A percentile compares a stretch with the other conserved stretches of the same genome.
Conservation (phyloP, 2,797 vertebrate genomes). For the Odontamblyopus rebecca region DNA sequence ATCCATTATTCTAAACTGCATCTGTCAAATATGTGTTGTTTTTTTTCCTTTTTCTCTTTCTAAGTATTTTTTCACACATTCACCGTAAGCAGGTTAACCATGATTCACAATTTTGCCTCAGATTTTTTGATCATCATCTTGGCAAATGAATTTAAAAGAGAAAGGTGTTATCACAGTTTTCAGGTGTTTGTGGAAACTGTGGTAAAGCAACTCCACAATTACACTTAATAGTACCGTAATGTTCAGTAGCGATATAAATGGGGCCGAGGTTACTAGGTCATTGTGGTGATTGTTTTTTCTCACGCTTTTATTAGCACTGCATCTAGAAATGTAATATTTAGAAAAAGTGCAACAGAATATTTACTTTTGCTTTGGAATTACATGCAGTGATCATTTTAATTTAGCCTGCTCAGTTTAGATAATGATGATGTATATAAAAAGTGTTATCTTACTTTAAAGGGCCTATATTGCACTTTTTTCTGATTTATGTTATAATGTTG, state of each 20-base stretch:
- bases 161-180: slow-evolving; percentile 53
- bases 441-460: too few relatives aligned
- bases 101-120: slow-evolving; percentile 14
- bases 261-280: slow-evolving; percentile 44
- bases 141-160: slow-evolving; percentile 23
- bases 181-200: slow-evolving; percentile 60
- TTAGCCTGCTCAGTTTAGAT: too few relatives aligned
- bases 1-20: too few relatives aligned
- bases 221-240: slow-evolving; percentile 44
- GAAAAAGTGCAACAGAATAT: neutral
- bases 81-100: slow-evolving; percentile 13
- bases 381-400: too few relatives aligned
- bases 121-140: slow-evolving; percentile 41
- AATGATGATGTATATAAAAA: too few relatives aligned
- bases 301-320: neutral
- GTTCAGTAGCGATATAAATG: slow-evolving; percentile 43
- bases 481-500: too few relatives aligned
- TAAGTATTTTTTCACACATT: slow-evolving; percentile 42
- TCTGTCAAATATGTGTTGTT: neutral
- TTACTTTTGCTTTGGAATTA: neutral
- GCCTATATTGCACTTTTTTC: too few relatives aligned
- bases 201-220: slow-evolving; percentile 52
- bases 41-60: neutral
- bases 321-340: neutral
- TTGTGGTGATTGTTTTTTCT: slow-evolving; percentile 48